Evolutionary conservation across 2,797 vertebrate genomes (phyloP).

Genomic region (Etheostoma nigrum): DNA sequence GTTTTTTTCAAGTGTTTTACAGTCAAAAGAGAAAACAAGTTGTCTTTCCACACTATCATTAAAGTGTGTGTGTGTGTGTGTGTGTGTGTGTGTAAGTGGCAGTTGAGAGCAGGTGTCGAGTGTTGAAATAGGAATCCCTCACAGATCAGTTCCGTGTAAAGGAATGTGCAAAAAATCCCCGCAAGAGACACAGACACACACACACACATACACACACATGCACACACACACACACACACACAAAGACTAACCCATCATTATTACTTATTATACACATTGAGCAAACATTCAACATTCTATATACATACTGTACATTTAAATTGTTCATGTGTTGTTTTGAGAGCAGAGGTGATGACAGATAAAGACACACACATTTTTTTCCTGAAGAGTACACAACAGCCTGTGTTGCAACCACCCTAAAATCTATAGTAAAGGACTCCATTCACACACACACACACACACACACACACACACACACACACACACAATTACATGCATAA

Average conservation of each 20-base stretch:
- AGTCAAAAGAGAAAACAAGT: slow-evolving; percentile 16
- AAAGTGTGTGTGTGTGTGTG: slow-evolving; percentile 11
- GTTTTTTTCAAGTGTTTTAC: slow-evolving; percentile 6
- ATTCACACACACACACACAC: slow-evolving; percentile 1
- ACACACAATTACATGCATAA: slow-evolving; percentile 10
- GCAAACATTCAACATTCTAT: slow-evolving; percentile 25
- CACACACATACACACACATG: slow-evolving; percentile 5
- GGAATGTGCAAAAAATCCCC: slow-evolving; percentile 71
- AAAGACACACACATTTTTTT: slow-evolving; percentile 36
- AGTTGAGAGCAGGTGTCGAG: slow-evolving; percentile 76
- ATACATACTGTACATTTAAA: slow-evolving; percentile 20
- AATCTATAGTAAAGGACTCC: slow-evolving; percentile 3
- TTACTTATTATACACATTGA: slow-evolving; percentile 32
- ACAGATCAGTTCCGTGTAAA: slow-evolving; percentile 63
- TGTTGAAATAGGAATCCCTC: slow-evolving; percentile 77
- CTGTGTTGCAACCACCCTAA: slow-evolving; percentile 29
- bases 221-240: slow-evolving; percentile 3
- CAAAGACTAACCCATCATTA: slow-evolving; percentile 31
- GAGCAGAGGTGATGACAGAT: slow-evolving; percentile 53
- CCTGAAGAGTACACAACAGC: slow-evolving; percentile 24
- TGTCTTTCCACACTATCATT: slow-evolving; percentile 37
- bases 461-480: slow-evolving; percentile 17
- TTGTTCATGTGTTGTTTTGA: slow-evolving; percentile 21
- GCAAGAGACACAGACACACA: background rate
- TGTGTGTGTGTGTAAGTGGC: slow-evolving; percentile 49